A percentile compares a stretch with the other conserved stretches of the same genome.
Conservation (phyloP, 30 jellyfish, hydroid and myxozoan species). For the Chrysaora quinquecirrha region DNA sequence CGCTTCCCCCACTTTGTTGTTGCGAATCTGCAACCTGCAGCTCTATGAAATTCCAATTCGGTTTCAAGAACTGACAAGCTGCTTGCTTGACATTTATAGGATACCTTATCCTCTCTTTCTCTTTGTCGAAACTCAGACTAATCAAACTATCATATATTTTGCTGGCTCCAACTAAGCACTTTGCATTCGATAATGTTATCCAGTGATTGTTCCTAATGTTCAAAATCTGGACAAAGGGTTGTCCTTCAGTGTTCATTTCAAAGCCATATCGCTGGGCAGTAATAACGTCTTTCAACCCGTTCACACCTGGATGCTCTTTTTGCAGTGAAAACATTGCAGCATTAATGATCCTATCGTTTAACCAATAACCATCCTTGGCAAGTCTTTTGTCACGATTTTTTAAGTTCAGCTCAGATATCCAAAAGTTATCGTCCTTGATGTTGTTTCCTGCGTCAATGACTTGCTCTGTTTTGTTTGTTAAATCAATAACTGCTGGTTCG, state of each 20-base stretch:
- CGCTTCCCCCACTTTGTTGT: constrained; percentile 17
- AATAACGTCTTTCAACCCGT: background rate
- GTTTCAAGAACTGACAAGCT: background rate
- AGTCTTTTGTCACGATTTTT: background rate
- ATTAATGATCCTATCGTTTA: background rate
- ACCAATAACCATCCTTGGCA: background rate
- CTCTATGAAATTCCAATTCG: background rate
- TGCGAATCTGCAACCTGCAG: background rate
- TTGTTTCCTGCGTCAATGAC: background rate
- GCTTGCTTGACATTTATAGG: background rate
- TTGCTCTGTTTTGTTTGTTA: background rate
- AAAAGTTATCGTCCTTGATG: background rate
- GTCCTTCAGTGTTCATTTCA: too few relatives aligned
- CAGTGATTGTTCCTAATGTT: background rate
- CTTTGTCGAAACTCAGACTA: background rate
- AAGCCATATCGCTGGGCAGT: too few relatives aligned
- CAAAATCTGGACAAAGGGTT: background rate
- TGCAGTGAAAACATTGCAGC: background rate
- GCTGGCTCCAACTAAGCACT: background rate
- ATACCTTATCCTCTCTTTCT: background rate
- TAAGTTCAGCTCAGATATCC: background rate
- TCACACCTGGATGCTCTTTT: background rate
- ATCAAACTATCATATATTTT: background rate
- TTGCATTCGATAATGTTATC: background rate
- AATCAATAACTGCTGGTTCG: background rate